These are phyloP conservation scores for Leptinotarsa undecemlineata DNA, from an alignment of 1,140 invertebrate species.

Conservation along the genomic window DNA sequence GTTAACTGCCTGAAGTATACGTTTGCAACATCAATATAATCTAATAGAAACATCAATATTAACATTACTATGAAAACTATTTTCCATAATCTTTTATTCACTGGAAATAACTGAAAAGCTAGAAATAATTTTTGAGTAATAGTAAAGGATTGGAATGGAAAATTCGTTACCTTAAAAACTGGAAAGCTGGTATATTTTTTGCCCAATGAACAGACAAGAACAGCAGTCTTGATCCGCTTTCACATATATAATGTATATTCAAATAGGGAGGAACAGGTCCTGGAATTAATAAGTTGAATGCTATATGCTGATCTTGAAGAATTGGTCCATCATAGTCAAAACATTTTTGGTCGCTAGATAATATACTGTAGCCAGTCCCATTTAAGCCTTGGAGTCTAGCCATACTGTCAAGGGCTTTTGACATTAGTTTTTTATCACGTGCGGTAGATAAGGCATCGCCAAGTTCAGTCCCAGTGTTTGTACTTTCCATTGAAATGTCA, in stretches of 20 bases:
- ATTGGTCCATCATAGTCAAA: conserved; percentile 63
- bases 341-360: conserved; percentile 48
- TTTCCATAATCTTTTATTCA: no score
- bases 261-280: conserved; percentile 79
- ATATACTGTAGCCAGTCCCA: conserved; percentile 42
- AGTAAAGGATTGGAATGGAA: no score
- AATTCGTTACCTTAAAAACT: conserved; percentile 68
- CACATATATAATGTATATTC: conserved; percentile 89
- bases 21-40: not conserved
- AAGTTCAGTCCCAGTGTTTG: conserved; percentile 62
- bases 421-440: conserved; percentile 70
- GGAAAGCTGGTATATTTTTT: conserved; percentile 80
- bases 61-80: no score
- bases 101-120: no score
- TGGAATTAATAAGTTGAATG: conserved; percentile 82
- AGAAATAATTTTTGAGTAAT: no score
- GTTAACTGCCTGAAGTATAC: no score
- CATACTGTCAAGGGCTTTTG: conserved; percentile 77
- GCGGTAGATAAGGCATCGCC: conserved; percentile 64
- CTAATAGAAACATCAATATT: not conserved
- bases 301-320: conserved; percentile 68
- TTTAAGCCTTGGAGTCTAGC: conserved; percentile 60
- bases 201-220: conserved; percentile 90
- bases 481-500: conserved; percentile 61
- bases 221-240: conserved; percentile 85